Conservation (phyloP, 2,113 vertebrate species). For the Pangasianodon gigas region DNA sequence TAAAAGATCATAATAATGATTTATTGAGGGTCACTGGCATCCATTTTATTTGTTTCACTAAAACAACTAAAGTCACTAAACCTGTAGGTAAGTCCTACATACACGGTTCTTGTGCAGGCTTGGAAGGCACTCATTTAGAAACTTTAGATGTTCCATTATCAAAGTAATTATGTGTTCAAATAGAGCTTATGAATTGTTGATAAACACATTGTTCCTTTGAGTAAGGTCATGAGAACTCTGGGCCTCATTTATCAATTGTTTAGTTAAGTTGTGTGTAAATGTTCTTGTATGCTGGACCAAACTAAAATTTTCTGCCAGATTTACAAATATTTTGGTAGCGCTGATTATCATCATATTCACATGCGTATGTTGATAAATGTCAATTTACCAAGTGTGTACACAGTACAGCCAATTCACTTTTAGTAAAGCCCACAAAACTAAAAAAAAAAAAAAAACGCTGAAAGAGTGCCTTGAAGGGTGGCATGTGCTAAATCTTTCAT, state of each 20-base stretch:
- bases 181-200: not conserved
- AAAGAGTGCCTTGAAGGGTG: not conserved
- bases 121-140: not conserved
- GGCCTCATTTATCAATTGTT: not conserved
- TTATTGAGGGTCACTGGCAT: not conserved
- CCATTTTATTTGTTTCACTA: not conserved
- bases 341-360: not conserved
- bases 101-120: too few relatives aligned
- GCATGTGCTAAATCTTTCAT: not conserved
- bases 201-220: not conserved
- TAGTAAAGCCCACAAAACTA: not conserved
- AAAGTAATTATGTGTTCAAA: not conserved
- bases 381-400: not conserved
- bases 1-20: constrained; percentile 12
- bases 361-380: not conserved
- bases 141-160: not conserved
- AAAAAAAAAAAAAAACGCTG: not conserved
- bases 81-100: not conserved
- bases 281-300: not conserved
- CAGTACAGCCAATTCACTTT: not conserved
- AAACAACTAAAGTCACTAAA: not conserved
- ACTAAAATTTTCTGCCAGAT: not conserved
- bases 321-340: not conserved
- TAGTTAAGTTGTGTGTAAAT: not conserved
- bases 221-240: not conserved